These are phyloP conservation scores for Heliangelus exortis DNA, from an alignment of 2,797 vertebrate genomes.

Conservation along the genomic window DNA sequence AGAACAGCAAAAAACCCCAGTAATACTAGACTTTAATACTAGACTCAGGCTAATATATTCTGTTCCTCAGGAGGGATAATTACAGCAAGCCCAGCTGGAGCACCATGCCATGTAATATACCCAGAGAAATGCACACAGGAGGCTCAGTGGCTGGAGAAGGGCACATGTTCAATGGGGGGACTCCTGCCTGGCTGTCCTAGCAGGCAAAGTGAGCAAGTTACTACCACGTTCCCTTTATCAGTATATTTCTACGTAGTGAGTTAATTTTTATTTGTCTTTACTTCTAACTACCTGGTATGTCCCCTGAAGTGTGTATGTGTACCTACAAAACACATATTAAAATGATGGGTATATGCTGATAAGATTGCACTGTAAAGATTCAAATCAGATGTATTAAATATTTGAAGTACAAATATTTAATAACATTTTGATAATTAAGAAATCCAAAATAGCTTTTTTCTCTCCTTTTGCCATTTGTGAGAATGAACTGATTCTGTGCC, in stretches of 20 bases:
- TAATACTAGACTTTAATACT: background rate
- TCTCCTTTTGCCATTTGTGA: background rate
- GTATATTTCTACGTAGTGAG: background rate
- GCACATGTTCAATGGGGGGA: background rate
- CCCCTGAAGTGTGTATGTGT: background rate
- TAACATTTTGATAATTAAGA: background rate
- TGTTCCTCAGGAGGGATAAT: background rate
- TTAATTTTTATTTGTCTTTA: background rate
- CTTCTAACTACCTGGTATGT: background rate
- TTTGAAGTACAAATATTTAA: background rate
- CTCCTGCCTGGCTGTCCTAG: accelerated
- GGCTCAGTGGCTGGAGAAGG: background rate
- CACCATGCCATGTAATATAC: accelerated
- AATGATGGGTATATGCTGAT: background rate
- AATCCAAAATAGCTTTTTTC: background rate
- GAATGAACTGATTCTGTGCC: background rate
- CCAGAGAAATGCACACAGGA: accelerated
- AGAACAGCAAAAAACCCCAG: background rate
- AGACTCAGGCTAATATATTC: background rate
- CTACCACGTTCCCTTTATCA: background rate
- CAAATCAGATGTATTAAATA: background rate
- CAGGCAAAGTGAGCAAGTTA: background rate
- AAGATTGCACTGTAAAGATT: background rate
- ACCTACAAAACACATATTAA: background rate
- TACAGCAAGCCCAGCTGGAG: background rate